Evolutionary conservation across 2,888 invertebrate species (phyloP).

Genomic region (Petrolisthes cinctipes): DNA sequence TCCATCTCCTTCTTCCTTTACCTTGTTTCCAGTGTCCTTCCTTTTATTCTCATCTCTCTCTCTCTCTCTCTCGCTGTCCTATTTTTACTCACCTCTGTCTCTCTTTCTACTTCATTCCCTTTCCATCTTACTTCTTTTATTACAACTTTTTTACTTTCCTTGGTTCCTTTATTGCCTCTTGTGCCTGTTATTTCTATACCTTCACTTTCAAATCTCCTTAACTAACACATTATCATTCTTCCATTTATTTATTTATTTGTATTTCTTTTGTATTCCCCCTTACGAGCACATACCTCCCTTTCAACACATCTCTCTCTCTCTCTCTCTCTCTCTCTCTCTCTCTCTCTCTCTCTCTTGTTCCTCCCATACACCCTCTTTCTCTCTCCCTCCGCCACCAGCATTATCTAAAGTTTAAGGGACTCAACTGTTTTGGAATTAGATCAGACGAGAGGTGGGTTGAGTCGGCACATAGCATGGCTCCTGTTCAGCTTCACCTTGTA

Average conservation of each 20-base stretch:
- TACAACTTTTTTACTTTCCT: not conserved
- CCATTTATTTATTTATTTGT: too few relatives aligned
- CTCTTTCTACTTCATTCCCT: not conserved
- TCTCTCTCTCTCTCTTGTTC: not conserved
- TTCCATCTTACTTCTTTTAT: not conserved
- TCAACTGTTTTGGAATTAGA: too few relatives aligned
- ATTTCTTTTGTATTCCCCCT: too few relatives aligned
- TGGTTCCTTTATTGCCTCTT: not conserved
- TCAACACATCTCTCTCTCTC: too few relatives aligned
- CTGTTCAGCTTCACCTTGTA: too few relatives aligned
- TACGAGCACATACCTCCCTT: too few relatives aligned
- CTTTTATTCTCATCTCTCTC: not conserved
- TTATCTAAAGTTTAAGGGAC: too few relatives aligned
- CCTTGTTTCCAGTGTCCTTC: not conserved
- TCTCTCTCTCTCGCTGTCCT: too few relatives aligned
- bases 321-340: constrained; percentile 13
- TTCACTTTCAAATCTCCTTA: not conserved
- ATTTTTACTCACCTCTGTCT: not conserved
- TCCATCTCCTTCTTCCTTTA: not conserved
- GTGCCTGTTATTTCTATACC: not conserved
- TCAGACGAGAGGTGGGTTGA: too few relatives aligned
- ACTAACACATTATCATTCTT: not conserved
- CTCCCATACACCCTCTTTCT: too few relatives aligned
- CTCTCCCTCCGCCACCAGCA: too few relatives aligned
- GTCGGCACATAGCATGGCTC: too few relatives aligned